Conservation (phyloP, 2,797 vertebrate genomes). For the Agapornis canus region DNA sequence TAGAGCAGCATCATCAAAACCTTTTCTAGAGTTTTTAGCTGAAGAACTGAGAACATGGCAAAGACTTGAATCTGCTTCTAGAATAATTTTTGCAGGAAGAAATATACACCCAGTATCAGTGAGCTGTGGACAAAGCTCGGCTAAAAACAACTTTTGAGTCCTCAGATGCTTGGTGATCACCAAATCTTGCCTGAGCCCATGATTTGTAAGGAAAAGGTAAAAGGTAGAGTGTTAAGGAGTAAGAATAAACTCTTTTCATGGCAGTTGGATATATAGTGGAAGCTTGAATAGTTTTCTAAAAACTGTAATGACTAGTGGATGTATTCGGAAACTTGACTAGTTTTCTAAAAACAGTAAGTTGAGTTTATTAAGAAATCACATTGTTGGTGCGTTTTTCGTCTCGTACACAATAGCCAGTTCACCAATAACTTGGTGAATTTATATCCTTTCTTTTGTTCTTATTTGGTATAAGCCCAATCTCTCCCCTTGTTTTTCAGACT, state of each 20-base stretch:
- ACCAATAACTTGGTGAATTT: neutral
- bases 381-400: neutral
- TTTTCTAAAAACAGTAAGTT: neutral
- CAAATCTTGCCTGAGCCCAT: neutral
- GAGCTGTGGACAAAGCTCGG: neutral
- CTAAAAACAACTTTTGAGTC: neutral
- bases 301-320: neutral
- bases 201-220: neutral
- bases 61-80: neutral
- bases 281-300: neutral
- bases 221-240: neutral
- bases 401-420: neutral
- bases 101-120: neutral
- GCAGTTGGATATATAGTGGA: neutral
- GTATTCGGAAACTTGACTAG: neutral
- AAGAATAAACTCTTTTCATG: neutral
- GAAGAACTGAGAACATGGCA: neutral
- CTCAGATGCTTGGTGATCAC: neutral
- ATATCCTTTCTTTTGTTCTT: neutral
- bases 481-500: neutral
- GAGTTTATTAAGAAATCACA: neutral
- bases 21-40: neutral
- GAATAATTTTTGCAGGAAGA: neutral
- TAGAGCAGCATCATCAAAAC: neutral
- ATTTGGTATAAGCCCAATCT: accelerated